Evolutionary conservation across 2,797 vertebrate species (phyloP), one percentile per base, ranked within the genome.

Genomic region (Poeciliopsis presidionis): DNA sequence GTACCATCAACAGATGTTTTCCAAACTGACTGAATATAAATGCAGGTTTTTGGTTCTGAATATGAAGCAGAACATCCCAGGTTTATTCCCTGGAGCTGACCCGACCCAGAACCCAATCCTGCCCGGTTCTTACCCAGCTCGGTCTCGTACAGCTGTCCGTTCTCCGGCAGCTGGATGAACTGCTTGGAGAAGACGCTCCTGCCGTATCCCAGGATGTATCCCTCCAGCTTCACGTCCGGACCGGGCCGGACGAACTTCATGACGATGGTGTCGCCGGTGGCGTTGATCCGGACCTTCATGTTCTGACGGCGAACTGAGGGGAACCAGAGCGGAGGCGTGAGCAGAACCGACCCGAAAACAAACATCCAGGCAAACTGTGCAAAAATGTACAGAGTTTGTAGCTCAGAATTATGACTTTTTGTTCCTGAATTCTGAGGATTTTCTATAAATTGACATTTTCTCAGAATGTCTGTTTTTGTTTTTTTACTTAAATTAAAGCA

Each of bases 151-250:
- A 93, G 93, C 76, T 95, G 94, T 46, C 97, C 97, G 25, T 97
- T 94, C 0, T 95, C 91, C 0, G 98, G 97, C 76, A 99, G 94
- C 73, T 95, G 93, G 83, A 99, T 96, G 85, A 97, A 96, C 80
- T 99, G 97, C 77, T 96, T 98, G 90, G 97, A 96, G 87, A 97
- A 96, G 74, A 96, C 87, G 74, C 82, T 97, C 92, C 96, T 97
- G 79, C 98, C 98, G 18, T 98, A 98, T 4, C 98, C 98, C 90
- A 99, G 93, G 79, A 99, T 94, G 85, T 97, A 98, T 4, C 98
- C 98, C 92, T 98, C 95, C 63, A 99, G 89, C 88, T 95, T 97
- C 72, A 94, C 94, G n/a, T 95, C 95, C 1, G 95, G 92, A 72
- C 89, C 94, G 18, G 96, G 95, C 47, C 94, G 96, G 36, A 98